Evolutionary conservation across 2,797 vertebrate species (phyloP).

Genomic region (Mormyrops boulengeri): DNA sequence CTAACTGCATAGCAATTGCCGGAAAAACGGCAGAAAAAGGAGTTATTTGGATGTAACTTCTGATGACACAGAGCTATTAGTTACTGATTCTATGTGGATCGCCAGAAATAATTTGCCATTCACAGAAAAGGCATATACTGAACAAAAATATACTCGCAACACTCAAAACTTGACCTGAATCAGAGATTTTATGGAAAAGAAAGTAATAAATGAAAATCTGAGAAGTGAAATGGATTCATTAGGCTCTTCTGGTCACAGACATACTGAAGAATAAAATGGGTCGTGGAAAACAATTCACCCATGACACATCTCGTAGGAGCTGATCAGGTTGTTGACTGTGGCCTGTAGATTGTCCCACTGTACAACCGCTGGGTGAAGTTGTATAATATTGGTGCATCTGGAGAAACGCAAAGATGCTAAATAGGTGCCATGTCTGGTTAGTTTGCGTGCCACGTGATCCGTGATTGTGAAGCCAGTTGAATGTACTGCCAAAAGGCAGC

Average conservation of each 20-base stretch:
- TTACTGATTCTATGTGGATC: constrained; percentile 52
- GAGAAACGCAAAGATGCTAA: not conserved
- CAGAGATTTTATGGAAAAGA: not conserved
- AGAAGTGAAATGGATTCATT: not conserved
- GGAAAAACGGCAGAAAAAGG: not conserved
- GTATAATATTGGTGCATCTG: not conserved
- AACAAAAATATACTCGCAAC: not conserved
- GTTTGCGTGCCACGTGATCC: not conserved
- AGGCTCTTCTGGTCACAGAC: not conserved
- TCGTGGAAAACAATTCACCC: not conserved
- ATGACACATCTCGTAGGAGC: not conserved
- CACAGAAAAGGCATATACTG: not conserved
- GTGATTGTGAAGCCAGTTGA: not conserved
- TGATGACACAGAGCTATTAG: constrained; percentile 51
- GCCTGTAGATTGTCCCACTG: not conserved
- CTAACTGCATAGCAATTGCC: not conserved
- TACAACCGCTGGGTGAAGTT: not conserved
- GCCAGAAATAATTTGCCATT: constrained; percentile 64
- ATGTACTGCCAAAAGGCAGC: not conserved
- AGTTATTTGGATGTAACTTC: constrained; percentile 16
- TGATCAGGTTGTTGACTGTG: not conserved
- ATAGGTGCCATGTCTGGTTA: not conserved
- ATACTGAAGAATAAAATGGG: not conserved
- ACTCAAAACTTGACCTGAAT: not conserved
- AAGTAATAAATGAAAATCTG: not conserved